A percentile compares a stretch with the other conserved stretches of the same genome.
phyloP scores from a whole-genome alignment of 2,888 invertebrate species.

The Pachydiplax longipennis region DNA sequence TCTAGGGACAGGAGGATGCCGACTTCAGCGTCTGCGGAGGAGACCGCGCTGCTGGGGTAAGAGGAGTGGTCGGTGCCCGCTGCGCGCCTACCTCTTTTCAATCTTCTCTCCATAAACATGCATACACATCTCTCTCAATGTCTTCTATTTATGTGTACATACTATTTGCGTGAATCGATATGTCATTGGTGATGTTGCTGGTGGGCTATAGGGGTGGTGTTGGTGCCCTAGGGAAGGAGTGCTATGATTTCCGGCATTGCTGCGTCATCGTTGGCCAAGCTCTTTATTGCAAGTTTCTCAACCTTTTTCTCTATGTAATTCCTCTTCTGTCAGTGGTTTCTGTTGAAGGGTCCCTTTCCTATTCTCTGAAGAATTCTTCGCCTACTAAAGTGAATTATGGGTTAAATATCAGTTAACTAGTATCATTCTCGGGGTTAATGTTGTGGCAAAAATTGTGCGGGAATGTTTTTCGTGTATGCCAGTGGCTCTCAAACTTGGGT shows the following conservation, averaged over 20 bases:
- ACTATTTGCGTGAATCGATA: background rate
- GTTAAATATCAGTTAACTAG: too few species aligned
- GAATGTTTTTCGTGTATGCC: too few species aligned
- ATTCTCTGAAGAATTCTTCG: too few species aligned
- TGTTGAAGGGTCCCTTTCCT: background rate
- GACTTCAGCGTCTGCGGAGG: conserved; percentile 76
- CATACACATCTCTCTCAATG: conserved; percentile 4
- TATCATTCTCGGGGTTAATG: too few species aligned
- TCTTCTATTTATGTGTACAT: conserved; percentile 21
- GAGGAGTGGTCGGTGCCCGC: conserved; percentile 56
- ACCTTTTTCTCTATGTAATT: background rate
- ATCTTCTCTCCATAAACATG: conserved; percentile 32
- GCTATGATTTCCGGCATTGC: background rate
- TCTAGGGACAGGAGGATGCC: conserved; percentile 68
- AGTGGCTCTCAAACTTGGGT: too few species aligned
- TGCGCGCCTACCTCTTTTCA: conserved; percentile 46
- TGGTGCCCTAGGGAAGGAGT: background rate
- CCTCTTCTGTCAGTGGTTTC: background rate
- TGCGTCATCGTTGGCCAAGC: background rate
- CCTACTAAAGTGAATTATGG: too few species aligned
- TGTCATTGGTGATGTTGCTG: background rate
- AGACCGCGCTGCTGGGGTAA: conserved; percentile 89
- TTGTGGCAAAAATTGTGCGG: too few species aligned
- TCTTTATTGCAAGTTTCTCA: background rate
- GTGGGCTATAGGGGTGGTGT: background rate